These are phyloP conservation scores for Rhynchophorus ferrugineus DNA, from an alignment of 1,140 invertebrate genomes.

Conservation along the genomic window DNA sequence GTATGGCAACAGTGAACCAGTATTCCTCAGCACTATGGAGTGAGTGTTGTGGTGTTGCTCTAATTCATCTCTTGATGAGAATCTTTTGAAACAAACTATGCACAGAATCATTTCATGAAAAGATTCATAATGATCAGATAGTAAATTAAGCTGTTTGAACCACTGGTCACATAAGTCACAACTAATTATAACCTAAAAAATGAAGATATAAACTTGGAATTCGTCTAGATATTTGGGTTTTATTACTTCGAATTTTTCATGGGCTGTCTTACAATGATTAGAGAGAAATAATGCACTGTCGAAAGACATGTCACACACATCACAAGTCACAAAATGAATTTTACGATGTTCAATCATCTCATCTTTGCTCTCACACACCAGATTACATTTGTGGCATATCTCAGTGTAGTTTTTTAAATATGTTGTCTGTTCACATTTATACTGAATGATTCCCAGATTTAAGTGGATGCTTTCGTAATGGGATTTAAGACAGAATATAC, in stretches of 20 bases:
- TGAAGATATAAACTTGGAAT: not conserved
- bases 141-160: slow-evolving; percentile 17
- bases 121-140: slow-evolving; percentile 14
- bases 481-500: slow-evolving; percentile 24
- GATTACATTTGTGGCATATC: slow-evolving; percentile 22
- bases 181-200: slow-evolving; percentile 18
- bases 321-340: slow-evolving; percentile 24
- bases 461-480: slow-evolving; percentile 24
- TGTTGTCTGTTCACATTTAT: slow-evolving; percentile 19
- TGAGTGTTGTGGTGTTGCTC: slow-evolving; percentile 26
- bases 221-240: not conserved
- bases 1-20: slow-evolving; percentile 19
- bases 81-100: slow-evolving; percentile 25
- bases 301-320: slow-evolving; percentile 23
- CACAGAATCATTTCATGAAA: slow-evolving; percentile 25
- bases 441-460: slow-evolving; percentile 18
- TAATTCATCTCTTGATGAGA: slow-evolving; percentile 16
- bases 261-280: slow-evolving; percentile 19
- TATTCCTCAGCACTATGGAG: slow-evolving; percentile 16
- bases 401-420: slow-evolving; percentile 15
- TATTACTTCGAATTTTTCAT: slow-evolving; percentile 21
- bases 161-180: slow-evolving; percentile 20
- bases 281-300: slow-evolving; percentile 21
- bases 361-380: slow-evolving; percentile 17
- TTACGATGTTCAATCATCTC: slow-evolving; percentile 23